A percentile compares a stretch with the other conserved stretches of the same genome.
phyloP scores from a whole-genome alignment of 2,888 invertebrate species.

The Drosophila quinaria region DNA sequence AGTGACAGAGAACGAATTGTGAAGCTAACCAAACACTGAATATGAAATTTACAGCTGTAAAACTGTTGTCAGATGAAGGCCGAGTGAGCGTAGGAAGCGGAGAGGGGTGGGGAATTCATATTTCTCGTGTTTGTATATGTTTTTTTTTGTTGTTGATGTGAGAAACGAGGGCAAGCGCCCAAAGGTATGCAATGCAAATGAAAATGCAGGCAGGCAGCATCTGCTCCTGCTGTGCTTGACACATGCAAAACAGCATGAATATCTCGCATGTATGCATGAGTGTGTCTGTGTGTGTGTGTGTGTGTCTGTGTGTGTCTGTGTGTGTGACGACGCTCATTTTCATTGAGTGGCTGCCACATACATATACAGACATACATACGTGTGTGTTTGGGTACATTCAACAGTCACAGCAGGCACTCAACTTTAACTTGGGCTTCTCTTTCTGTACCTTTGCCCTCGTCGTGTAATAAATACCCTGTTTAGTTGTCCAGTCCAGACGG shows the following conservation, averaged over 20 bases:
- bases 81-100: neutral
- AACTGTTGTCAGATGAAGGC: slow-evolving; percentile 5
- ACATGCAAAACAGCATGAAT: slow-evolving; percentile 68
- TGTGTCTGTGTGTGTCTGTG: slow-evolving; percentile 17
- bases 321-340: slow-evolving; percentile 22
- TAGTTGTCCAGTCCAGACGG: neutral
- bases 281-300: slow-evolving; percentile 14
- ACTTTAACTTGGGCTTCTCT: slow-evolving; percentile 35
- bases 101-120: neutral
- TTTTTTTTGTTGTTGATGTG: slow-evolving; percentile 34
- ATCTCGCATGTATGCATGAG: slow-evolving; percentile 14
- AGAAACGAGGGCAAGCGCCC: slow-evolving; percentile 73
- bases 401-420: slow-evolving; percentile 41
- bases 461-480: slow-evolving; percentile 10
- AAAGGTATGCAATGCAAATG: slow-evolving; percentile 74
- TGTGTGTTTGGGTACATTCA: neutral
- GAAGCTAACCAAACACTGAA: slow-evolving; percentile 50
- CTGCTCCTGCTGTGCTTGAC: slow-evolving; percentile 58
- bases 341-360: slow-evolving; percentile 43
- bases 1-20: slow-evolving; percentile 30
- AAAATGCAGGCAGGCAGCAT: slow-evolving; percentile 61
- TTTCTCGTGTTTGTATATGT: neutral
- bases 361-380: slow-evolving; percentile 2
- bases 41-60: slow-evolving; percentile 61
- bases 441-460: slow-evolving; percentile 11